Evolutionary conservation across 2,113 vertebrate species (phyloP).

Genomic region (Megaptera novaeangliae): DNA sequence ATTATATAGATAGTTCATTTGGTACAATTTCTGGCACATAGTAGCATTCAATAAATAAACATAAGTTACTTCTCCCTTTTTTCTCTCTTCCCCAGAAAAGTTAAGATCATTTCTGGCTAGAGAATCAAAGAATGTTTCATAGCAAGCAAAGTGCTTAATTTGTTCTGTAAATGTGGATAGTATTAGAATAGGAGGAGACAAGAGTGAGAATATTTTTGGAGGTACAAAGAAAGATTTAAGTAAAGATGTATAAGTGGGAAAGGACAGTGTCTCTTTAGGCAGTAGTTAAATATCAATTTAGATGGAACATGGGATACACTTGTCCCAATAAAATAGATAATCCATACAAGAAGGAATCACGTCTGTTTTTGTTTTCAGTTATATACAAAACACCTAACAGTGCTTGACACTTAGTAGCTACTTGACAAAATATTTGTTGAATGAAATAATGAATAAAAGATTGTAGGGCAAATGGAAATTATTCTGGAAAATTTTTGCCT

Average conservation of each 20-base stretch:
- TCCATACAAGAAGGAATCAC: neutral
- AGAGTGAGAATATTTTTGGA: neutral
- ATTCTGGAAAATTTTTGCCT: neutral
- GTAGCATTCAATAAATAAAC: neutral
- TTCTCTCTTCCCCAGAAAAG: neutral
- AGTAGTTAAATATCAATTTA: neutral
- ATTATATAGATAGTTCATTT: neutral
- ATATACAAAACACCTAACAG: neutral
- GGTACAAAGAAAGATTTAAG: neutral
- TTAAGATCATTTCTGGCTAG: neutral
- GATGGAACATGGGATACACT: neutral
- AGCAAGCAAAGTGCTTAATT: neutral
- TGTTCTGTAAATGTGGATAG: neutral
- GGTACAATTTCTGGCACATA: neutral
- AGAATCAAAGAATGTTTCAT: neutral
- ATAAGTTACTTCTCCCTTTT: neutral
- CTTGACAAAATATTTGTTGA: neutral
- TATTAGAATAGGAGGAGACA: neutral
- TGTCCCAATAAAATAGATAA: neutral
- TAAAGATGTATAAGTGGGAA: neutral
- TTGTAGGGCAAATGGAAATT: neutral
- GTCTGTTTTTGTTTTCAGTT: neutral
- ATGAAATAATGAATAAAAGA: neutral
- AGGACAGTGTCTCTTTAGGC: neutral
- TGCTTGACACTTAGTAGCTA: neutral